phyloP scores from a whole-genome alignment of 2,113 vertebrate species.

The Cromileptes altivelis region DNA sequence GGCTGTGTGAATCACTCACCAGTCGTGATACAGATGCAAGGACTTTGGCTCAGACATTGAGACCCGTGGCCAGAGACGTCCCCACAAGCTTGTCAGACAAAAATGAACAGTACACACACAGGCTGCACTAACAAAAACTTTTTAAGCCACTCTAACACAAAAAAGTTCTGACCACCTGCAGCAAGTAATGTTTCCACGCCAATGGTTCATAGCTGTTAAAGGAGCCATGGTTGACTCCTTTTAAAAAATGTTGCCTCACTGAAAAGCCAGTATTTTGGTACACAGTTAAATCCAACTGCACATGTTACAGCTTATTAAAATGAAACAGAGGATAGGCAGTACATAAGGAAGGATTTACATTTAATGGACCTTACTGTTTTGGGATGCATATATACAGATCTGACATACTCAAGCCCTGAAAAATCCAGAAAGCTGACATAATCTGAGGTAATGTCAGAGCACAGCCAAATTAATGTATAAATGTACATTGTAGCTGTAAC shows the following conservation, averaged over 20 bases:
- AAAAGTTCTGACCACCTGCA: not conserved
- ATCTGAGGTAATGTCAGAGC: not conserved
- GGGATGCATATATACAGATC: not conserved
- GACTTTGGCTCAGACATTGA: not conserved
- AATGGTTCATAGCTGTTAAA: too few relatives aligned
- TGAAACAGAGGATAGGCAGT: not conserved
- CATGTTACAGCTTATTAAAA: not conserved
- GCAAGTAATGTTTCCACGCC: not conserved
- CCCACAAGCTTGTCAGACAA: not conserved
- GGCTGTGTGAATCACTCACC: conserved; percentile 19
- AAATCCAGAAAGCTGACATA: not conserved
- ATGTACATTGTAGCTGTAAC: conserved; percentile 6
- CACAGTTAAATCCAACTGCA: not conserved
- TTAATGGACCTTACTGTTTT: not conserved
- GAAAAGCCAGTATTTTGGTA: not conserved
- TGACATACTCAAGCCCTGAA: not conserved
- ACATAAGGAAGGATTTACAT: not conserved
- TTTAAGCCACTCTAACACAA: not conserved
- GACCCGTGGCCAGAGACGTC: conserved; percentile 1
- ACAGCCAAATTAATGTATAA: not conserved
- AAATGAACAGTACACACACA: not conserved
- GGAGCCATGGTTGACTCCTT: not conserved
- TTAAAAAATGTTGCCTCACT: not conserved
- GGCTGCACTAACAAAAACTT: not conserved
- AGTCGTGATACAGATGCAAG: conserved; percentile 1